These are phyloP conservation scores for Cygnus atratus DNA, from an alignment of 2,113 vertebrate genomes.

Conservation along the genomic window DNA sequence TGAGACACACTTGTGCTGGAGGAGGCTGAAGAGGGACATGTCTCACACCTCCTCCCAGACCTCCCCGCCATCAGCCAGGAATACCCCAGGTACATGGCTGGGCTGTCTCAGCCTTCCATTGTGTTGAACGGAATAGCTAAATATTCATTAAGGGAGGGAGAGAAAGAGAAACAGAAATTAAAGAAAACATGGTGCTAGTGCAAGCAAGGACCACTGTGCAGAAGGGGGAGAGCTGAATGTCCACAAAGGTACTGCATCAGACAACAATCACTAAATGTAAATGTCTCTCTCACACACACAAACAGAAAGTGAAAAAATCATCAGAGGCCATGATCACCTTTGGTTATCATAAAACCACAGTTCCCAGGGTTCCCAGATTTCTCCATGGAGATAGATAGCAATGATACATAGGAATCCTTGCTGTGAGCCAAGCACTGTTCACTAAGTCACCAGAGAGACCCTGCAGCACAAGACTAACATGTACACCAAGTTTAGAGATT, in stretches of 20 bases:
- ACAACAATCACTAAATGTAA: neutral
- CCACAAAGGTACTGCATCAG: neutral
- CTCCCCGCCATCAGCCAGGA: neutral
- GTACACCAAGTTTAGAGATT: neutral
- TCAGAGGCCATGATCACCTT: neutral
- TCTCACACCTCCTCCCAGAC: neutral
- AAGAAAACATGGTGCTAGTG: neutral
- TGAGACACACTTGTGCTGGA: neutral
- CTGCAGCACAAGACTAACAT: neutral
- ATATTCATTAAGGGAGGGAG: neutral
- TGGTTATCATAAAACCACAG: neutral
- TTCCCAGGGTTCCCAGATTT: neutral
- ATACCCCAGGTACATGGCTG: fast-evolving
- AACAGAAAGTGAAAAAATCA: neutral
- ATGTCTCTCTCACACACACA: neutral
- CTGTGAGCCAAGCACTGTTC: neutral
- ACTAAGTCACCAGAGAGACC: neutral
- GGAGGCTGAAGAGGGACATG: neutral
- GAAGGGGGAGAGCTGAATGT: neutral
- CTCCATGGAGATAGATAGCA: neutral
- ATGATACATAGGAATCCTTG: neutral
- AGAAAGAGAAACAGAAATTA: neutral
- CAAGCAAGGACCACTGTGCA: neutral
- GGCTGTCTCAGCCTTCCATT: neutral
- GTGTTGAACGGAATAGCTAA: neutral